Evolutionary conservation across 2,797 vertebrate genomes (phyloP).

Genomic region (Sebastiscus albofasciatus): DNA sequence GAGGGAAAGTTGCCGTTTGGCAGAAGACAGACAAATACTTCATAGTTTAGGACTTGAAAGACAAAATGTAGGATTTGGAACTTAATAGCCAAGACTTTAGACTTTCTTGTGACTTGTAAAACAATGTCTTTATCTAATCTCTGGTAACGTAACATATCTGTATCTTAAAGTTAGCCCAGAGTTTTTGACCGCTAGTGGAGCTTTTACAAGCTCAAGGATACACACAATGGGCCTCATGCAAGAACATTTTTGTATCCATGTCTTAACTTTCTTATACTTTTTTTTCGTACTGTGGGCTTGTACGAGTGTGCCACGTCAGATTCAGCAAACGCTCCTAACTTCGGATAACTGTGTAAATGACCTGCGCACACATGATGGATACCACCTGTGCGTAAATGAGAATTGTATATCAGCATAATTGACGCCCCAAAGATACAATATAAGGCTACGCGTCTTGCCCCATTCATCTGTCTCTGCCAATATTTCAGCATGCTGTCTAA

Average conservation of each 20-base stretch:
- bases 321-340: too few species aligned
- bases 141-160: neutral
- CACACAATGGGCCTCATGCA: neutral
- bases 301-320: rapidly evolving
- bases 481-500: too few species aligned
- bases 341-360: too few species aligned
- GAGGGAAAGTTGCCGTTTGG: neutral
- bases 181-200: neutral
- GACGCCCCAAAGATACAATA: too few species aligned
- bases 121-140: neutral
- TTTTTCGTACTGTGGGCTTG: too few species aligned
- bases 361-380: too few species aligned
- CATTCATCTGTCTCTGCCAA: too few species aligned
- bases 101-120: neutral
- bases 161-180: neutral
- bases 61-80: neutral
- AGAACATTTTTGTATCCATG: too few species aligned
- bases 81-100: neutral
- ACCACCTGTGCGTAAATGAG: too few species aligned
- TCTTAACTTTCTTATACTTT: too few species aligned
- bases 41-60: neutral
- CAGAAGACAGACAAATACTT: neutral
- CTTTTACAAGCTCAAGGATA: neutral
- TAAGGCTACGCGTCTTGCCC: too few species aligned
- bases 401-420: too few species aligned